Evolutionary conservation across 1,140 invertebrate species (phyloP).

Genomic region (Aphaenogaster floridana): DNA sequence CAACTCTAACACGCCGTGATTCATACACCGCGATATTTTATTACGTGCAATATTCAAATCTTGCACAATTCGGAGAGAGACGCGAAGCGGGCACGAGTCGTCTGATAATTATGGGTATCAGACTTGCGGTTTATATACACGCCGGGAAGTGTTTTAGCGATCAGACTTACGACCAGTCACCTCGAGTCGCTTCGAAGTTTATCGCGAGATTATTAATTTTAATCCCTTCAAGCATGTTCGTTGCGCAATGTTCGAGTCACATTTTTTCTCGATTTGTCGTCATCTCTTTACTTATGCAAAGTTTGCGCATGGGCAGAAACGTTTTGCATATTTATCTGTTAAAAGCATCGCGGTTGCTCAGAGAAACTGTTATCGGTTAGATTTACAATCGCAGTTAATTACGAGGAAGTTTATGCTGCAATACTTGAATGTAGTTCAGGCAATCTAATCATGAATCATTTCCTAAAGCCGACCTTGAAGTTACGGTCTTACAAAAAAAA

Average conservation of each 20-base stretch:
- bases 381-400: constrained; percentile 16
- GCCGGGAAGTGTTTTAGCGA: neutral
- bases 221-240: neutral
- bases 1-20: constrained; percentile 13
- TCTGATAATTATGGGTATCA: neutral
- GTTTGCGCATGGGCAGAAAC: neutral
- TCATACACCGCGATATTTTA: constrained; percentile 16
- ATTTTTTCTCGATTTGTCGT: constrained; percentile 2
- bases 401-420: constrained; percentile 4
- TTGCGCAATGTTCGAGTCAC: neutral
- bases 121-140: neutral
- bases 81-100: neutral
- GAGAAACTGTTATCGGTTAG: neutral
- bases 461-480: neutral
- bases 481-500: neutral
- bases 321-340: neutral
- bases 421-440: neutral
- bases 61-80: neutral
- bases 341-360: neutral
- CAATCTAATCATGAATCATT: neutral
- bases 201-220: neutral
- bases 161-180: neutral
- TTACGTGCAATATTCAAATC: neutral
- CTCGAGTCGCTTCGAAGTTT: neutral
- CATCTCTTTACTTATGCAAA: neutral